phyloP scores from a whole-genome alignment of 1,140 invertebrate genomes.

The Nephila pilipes region DNA sequence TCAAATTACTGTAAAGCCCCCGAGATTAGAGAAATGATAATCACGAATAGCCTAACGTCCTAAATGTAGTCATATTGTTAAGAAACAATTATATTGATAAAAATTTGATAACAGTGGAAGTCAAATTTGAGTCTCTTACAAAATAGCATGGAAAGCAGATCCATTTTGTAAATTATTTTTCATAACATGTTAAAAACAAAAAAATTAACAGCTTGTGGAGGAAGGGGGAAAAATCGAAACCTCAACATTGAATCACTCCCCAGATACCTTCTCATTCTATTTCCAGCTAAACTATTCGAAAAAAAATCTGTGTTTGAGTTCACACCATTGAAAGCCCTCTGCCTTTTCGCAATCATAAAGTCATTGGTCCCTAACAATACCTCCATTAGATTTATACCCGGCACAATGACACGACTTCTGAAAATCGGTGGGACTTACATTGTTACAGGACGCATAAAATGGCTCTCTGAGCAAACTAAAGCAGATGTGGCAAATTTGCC shows the following conservation, averaged over 20 bases:
- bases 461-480: conserved; percentile 54
- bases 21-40: too few relatives aligned
- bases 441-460: background rate
- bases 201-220: background rate
- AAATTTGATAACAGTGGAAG: too few relatives aligned
- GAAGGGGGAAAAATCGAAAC: background rate
- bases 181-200: too few relatives aligned
- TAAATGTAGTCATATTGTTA: too few relatives aligned
- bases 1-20: too few relatives aligned
- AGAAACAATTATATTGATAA: too few relatives aligned
- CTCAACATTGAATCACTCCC: background rate
- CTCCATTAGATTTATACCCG: background rate
- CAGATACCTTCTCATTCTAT: background rate
- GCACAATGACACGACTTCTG: background rate
- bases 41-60: too few relatives aligned
- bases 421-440: conserved; percentile 16
- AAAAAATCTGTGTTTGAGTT: background rate
- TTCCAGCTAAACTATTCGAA: background rate
- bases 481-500: conserved; percentile 61
- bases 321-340: background rate
- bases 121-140: too few relatives aligned
- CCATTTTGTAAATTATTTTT: too few relatives aligned
- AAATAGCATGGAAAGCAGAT: too few relatives aligned
- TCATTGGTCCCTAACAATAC: conserved; percentile 29
- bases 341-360: conserved; percentile 41